Percentiles rank a stretch among this genome's conserved stretches.
Evolutionary conservation across 2,113 vertebrate species (phyloP).

Genomic region (Holacanthus passer): DNA sequence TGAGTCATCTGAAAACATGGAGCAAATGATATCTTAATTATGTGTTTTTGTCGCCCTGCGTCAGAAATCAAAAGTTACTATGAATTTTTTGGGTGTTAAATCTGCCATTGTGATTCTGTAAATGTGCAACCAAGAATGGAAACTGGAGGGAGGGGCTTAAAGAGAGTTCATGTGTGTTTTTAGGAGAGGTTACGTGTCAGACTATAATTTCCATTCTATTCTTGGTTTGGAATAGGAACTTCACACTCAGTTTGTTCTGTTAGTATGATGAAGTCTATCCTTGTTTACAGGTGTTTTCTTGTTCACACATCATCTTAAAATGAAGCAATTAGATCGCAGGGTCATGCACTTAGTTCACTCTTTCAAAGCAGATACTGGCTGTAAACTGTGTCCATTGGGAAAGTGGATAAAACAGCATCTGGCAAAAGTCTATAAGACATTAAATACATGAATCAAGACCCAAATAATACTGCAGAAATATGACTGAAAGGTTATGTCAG

Average conservation of each 20-base stretch:
- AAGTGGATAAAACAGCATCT: background rate
- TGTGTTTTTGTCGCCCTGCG: too few species aligned
- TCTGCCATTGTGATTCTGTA: background rate
- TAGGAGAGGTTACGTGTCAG: background rate
- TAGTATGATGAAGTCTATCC: background rate
- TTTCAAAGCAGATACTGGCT: constrained; percentile 6
- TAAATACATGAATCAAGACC: background rate
- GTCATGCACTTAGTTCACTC: background rate
- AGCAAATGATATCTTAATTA: background rate
- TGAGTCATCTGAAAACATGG: background rate
- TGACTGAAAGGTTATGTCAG: background rate
- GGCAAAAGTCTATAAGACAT: background rate
- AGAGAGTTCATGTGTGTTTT: background rate
- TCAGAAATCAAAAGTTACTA: background rate
- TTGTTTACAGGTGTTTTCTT: constrained; percentile 22
- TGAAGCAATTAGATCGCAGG: constrained; percentile 3
- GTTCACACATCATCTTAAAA: constrained; percentile 18
- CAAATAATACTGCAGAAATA: background rate
- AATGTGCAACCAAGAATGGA: background rate
- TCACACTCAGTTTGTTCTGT: background rate
- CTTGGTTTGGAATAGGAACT: background rate
- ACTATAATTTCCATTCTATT: background rate
- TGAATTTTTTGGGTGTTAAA: background rate
- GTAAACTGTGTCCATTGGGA: constrained; percentile 16
- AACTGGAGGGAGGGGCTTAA: background rate